Evolutionary conservation across 2,797 vertebrate species (phyloP).

Genomic region (Danio tinwini): DNA sequence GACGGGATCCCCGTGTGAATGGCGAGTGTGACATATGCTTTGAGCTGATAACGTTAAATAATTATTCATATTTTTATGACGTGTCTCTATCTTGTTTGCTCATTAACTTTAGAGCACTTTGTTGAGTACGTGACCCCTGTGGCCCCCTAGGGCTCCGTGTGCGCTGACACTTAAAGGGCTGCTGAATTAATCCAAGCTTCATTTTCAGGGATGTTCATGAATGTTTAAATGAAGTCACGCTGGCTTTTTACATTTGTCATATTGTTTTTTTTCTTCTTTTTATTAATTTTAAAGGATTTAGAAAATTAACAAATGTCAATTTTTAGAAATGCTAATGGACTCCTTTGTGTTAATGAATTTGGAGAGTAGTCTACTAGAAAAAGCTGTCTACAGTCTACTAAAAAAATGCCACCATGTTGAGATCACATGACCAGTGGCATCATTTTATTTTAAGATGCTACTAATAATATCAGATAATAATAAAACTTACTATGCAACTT

Average conservation of each 20-base stretch:
- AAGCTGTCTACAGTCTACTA: neutral
- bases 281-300: neutral
- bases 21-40: constrained; percentile 1
- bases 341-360: neutral
- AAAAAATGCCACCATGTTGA: neutral
- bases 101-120: constrained; percentile 27
- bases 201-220: neutral
- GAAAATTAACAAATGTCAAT: neutral
- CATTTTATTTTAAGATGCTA: neutral
- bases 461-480: neutral
- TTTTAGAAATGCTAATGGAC: neutral
- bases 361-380: neutral
- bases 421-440: neutral
- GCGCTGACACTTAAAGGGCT: neutral
- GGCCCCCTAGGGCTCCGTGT: constrained; percentile 1
- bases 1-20: neutral
- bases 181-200: neutral
- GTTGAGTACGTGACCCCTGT: constrained; percentile 18
- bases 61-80: neutral
- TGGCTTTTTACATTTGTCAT: neutral
- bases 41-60: neutral
- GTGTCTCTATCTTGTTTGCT: neutral
- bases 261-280: neutral
- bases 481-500: neutral
- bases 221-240: neutral